phyloP scores from a whole-genome alignment of 2,888 invertebrate genomes.

The Lithophane leautieri region DNA sequence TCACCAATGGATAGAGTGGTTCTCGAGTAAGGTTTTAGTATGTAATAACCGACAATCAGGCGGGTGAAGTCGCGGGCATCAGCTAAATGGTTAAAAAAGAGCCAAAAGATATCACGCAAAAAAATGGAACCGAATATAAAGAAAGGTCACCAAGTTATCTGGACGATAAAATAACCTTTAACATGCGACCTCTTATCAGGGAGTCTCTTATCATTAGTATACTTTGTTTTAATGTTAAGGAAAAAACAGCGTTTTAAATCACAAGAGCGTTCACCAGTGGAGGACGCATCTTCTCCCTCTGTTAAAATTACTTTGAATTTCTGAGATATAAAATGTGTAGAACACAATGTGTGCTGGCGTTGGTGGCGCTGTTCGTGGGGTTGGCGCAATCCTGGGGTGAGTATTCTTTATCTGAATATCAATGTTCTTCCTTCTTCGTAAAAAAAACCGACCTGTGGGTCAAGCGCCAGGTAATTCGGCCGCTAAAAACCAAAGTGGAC shows the following conservation, averaged over 20 bases:
- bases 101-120: too few relatives aligned
- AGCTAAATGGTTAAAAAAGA: too few relatives aligned
- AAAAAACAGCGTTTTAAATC: background rate
- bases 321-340: background rate
- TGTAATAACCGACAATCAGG: too few relatives aligned
- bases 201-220: background rate
- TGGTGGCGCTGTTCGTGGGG: background rate
- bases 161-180: background rate
- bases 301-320: background rate
- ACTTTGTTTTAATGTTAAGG: background rate
- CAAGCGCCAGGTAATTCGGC: too few relatives aligned
- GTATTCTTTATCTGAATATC: too few relatives aligned
- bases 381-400: conserved; percentile 13
- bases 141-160: background rate
- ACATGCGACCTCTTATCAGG: background rate
- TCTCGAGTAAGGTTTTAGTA: too few relatives aligned
- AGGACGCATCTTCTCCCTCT: background rate
- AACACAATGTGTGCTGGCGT: background rate
- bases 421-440: too few relatives aligned
- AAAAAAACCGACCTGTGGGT: too few relatives aligned
- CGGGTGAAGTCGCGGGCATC: too few relatives aligned
- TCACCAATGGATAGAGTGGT: too few relatives aligned
- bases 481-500: too few relatives aligned
- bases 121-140: too few relatives aligned
- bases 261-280: background rate